Evolutionary conservation across 2,888 invertebrate genomes (phyloP), one percentile per base, ranked within the genome.

Genomic region (Esperia sulphurella): DNA sequence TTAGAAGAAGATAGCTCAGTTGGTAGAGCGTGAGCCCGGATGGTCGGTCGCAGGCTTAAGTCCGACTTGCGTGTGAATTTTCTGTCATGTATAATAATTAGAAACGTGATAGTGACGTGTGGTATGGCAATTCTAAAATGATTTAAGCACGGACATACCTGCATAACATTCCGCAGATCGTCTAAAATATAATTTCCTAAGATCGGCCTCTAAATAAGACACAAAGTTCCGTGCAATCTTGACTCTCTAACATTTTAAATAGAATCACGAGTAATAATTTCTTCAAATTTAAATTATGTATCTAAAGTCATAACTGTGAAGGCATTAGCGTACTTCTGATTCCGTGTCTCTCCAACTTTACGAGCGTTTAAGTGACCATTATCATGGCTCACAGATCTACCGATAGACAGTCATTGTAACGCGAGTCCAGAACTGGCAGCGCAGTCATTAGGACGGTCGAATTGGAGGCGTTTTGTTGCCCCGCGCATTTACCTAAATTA

Each of bases 381-480:
- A 75, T 67, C 63, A 58, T 66, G 52, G 63, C 53, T 58, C 63
- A 65, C 63, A 77, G 75, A 81, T 79, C 63, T 59, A 51, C 53
- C 58, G 75, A 81, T 82, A 78, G 61, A 63, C 56, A 58, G 63
- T 65, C 71, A 75, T 76, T 73, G 74, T 71, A 69, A 71, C 65
- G 58, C 62, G 68, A 71, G 61, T 63, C 65, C 64, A 54, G 64
- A 71, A 77, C 72, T 73, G 61, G 70, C 69, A 65, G 68, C 61
- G 70, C 69, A 65, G 68, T 75, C 82, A 79, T 85, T 82, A 84
- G 63, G 65, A 59, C 28, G 62, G 64, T 67, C 76, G 74, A 75
- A 78, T 82, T 75, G 62, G 65, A 77, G 68, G 73, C 75, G 73
- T 76, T 79, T 75, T 74, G 75, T 73, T 66, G 70, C 71, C 66